phyloP scores from a whole-genome alignment of 1,140 invertebrate genomes.

The Drosophila simulans region DNA sequence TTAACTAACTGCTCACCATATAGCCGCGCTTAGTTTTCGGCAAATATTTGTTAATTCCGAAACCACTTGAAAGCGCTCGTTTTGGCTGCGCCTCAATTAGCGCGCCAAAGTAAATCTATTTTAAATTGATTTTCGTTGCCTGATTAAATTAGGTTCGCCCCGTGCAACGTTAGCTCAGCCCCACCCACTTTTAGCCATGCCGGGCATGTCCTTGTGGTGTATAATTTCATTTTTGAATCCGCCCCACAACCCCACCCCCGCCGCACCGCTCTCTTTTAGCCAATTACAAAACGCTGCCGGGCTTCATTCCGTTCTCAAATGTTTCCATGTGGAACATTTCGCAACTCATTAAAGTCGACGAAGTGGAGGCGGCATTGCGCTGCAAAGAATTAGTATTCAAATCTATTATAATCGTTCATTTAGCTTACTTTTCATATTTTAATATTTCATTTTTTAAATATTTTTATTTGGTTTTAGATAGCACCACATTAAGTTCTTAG shows the following conservation, averaged over 20 bases:
- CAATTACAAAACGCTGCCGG: constrained; percentile 50
- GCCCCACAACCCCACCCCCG: neutral
- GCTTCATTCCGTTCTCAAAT: constrained; percentile 43
- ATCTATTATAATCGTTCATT: neutral
- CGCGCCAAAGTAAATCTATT: constrained; percentile 72
- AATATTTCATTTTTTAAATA: neutral
- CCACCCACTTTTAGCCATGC: neutral
- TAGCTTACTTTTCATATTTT: neutral
- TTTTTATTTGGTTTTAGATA: neutral
- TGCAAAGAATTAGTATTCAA: neutral
- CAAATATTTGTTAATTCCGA: constrained; percentile 73
- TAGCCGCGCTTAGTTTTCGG: constrained; percentile 55
- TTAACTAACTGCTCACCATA: constrained; percentile 56
- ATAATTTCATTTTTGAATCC: constrained; percentile 49
- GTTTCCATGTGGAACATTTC: constrained; percentile 47
- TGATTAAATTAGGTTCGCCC: constrained; percentile 71
- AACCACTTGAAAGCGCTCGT: neutral
- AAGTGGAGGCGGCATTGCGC: neutral
- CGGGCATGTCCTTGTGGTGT: constrained; percentile 41
- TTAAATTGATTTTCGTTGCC: constrained; percentile 78
- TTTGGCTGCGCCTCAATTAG: constrained; percentile 63
- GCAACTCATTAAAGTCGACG: constrained; percentile 63
- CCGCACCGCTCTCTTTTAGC: constrained; percentile 16
- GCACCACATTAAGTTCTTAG: too few species aligned
- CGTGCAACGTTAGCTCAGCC: neutral